Percentiles rank a stretch among this genome's conserved stretches.
Conservation (phyloP, 2,797 vertebrate genomes). For the Scolopax bukidnonensis region DNA sequence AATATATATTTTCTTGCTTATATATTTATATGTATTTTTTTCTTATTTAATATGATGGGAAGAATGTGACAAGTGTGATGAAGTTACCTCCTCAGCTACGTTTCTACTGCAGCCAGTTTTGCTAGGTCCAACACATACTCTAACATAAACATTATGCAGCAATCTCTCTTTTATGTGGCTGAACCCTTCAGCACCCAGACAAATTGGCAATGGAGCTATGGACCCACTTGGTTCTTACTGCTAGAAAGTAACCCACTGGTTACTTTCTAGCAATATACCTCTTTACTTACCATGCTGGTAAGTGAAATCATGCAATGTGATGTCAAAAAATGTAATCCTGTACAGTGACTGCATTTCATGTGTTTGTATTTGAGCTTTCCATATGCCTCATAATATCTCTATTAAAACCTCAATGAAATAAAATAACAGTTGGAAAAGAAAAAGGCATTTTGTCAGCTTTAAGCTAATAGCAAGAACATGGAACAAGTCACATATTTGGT, state of each 20-base stretch:
- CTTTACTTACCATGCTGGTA: background rate
- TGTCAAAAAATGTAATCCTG: background rate
- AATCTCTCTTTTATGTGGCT: background rate
- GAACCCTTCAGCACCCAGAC: background rate
- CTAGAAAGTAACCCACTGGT: no score
- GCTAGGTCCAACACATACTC: background rate
- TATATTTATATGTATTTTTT: background rate
- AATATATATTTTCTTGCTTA: background rate
- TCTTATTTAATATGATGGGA: background rate
- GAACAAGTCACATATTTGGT: background rate
- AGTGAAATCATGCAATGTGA: background rate
- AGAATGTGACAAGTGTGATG: background rate
- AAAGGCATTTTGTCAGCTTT: background rate
- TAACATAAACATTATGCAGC: background rate
- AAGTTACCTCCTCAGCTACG: background rate
- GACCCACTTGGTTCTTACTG: background rate
- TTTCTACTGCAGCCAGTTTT: background rate
- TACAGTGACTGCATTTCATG: accelerated
- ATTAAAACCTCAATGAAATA: background rate
- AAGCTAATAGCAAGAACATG: background rate
- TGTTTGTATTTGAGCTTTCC: background rate
- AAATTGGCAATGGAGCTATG: background rate
- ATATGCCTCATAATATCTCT: background rate
- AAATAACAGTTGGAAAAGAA: background rate
- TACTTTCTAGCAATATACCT: background rate